Conservation (phyloP, 2,888 invertebrate genomes). For the Chydorus sphaericus region DNA sequence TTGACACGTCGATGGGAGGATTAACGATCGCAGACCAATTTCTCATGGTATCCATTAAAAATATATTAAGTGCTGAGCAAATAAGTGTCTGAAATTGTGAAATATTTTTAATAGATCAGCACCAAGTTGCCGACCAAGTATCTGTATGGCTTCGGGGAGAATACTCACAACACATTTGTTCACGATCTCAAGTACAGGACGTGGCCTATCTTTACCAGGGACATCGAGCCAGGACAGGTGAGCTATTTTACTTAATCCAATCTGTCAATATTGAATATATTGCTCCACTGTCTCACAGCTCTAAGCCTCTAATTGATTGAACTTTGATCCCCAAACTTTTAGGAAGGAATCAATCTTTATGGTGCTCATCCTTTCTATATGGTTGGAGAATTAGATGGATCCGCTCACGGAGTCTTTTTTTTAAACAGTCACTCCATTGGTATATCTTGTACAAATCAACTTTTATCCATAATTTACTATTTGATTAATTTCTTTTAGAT, state of each 20-base stretch:
- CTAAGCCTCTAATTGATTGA: not conserved
- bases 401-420: constrained; percentile 29
- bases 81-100: too few relatives aligned
- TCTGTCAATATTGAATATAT: not conserved
- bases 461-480: not conserved
- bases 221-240: constrained; percentile 22
- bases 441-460: constrained; percentile 14
- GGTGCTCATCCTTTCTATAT: constrained; percentile 34
- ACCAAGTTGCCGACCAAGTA: constrained; percentile 22
- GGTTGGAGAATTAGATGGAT: constrained; percentile 26
- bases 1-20: constrained; percentile 20
- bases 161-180: constrained; percentile 16
- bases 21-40: constrained; percentile 17
- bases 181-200: constrained; percentile 19
- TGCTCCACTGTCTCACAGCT: not conserved
- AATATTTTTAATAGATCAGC: constrained; percentile 18
- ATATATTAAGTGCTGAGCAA: too few relatives aligned
- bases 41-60: constrained; percentile 11
- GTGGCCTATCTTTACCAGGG: constrained; percentile 22
- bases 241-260: not conserved
- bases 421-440: constrained; percentile 33
- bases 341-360: constrained; percentile 27
- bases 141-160: constrained; percentile 24
- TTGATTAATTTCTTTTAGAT: not conserved
- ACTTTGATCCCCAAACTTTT: not conserved